Conservation (phyloP, 2,113 vertebrate genomes). For the Prochilodus magdalenae region DNA sequence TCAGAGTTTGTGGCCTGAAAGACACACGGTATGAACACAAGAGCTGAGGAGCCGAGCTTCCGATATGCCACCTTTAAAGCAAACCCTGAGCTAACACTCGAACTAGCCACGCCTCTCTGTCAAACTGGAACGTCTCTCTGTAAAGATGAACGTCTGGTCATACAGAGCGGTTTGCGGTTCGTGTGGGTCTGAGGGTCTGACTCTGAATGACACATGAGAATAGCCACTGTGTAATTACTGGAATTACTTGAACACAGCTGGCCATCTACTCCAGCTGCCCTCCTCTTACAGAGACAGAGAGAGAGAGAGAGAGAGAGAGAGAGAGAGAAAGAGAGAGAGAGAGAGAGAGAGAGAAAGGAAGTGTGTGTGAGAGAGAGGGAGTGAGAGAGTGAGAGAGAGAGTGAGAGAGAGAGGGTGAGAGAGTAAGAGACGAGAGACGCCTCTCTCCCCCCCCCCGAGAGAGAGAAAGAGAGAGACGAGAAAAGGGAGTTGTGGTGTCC, state of each 20-base stretch:
- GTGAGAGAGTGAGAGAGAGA: no score
- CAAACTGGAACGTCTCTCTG: no score
- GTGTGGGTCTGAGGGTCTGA: neutral
- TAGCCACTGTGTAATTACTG: neutral
- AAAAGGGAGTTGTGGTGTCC: no score
- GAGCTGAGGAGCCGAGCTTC: no score
- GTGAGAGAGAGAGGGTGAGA: no score
- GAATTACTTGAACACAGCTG: neutral
- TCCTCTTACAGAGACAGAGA: neutral
- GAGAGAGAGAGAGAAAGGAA: neutral
- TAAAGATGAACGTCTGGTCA: neutral
- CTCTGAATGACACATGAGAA: neutral
- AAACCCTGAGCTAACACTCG: neutral
- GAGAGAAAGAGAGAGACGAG: no score
- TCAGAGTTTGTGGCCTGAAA: no score
- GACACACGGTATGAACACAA: no score
- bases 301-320: neutral
- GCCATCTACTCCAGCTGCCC: neutral
- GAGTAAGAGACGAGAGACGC: no score
- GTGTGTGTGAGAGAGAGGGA: no score
- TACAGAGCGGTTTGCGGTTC: neutral
- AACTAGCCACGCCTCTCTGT: neutral
- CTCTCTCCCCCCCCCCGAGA: no score
- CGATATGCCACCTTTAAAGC: no score
- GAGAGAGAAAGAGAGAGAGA: slow-evolving; percentile 15